Base-by-base conservation (phyloP, 2,888 invertebrate genomes). In the Stramonita haemastoma region DNA sequence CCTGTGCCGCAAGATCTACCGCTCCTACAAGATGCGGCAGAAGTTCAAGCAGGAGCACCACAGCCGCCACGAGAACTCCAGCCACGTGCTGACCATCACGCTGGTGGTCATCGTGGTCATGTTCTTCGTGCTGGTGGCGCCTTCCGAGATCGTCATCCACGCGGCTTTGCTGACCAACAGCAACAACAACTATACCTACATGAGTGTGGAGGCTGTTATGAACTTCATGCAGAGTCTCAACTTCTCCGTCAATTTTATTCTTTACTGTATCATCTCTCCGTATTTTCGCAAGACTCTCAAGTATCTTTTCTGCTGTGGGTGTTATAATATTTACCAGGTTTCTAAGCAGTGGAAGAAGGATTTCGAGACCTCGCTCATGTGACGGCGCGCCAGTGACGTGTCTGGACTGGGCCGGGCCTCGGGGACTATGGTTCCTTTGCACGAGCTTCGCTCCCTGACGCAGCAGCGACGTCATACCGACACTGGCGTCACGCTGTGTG, bases 161-260 rank as follows among this genome's bases (percentile, higher is more conserved):
- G 91, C 94, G 22, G 92, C 92, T 1, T 91, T 92, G 86, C 90
- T 93, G 77, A 92, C 92, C 86, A 92, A 93, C 89, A 92, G 91
- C n/a, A 92, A 92, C n/a, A 92, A 92, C 87, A 92, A 92, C 86
- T 94, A 94, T 88, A 90, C 93, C 4, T 93, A 93, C 87, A 94
- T 94, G 91, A 94, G 94, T 0, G 95, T 94, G 26, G 94, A 94
- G 89, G 93, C 92, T 26, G 92, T 97, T 87, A 97, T 97, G 89
- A 98, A 98, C 96, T 96, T 98, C 66, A 96, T 98, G 95, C 98
- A 98, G 96, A 96, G 98, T 86, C 97, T 97, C 92, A 98, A 98
- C 96, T 98, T 98, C 95, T 97, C 98, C 70, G 97, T 97, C 91
- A 98, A 98, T 73, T 98, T 98, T 96, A 97, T 98, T 95, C 97